phyloP scores from a whole-genome alignment of 2,888 invertebrate species.

The Resseliella maxima region DNA sequence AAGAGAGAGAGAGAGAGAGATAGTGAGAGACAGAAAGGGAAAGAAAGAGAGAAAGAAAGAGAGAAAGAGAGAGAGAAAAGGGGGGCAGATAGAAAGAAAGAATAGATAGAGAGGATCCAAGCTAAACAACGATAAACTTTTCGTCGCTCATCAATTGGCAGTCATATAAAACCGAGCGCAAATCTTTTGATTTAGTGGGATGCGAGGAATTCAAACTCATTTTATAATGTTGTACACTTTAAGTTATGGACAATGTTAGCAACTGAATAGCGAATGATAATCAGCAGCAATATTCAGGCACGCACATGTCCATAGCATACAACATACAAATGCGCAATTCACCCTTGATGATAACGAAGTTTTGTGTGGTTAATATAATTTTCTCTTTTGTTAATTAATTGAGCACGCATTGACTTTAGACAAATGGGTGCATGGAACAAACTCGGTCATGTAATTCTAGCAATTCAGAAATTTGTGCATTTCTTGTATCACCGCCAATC shows the following conservation, averaged over 20 bases:
- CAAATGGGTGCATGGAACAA: not conserved
- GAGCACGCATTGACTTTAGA: constrained; percentile 13
- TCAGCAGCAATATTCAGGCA: not conserved
- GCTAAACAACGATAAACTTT: not conserved
- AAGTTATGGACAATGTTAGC: not conserved
- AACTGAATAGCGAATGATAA: not conserved
- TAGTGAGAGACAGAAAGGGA: not conserved
- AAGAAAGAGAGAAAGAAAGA: no score
- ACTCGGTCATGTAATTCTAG: no score
- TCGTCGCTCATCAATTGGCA: not conserved
- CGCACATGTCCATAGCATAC: constrained; percentile 25
- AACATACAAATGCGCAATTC: constrained; percentile 17
- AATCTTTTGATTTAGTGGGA: not conserved
- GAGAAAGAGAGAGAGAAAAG: not conserved
- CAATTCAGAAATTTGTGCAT: no score
- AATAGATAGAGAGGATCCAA: no score
- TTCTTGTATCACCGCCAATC: no score
- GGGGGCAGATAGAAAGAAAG: not conserved
- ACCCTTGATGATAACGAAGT: constrained; percentile 43
- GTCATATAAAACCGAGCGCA: not conserved
- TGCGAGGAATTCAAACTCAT: not conserved
- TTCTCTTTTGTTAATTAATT: constrained; percentile 49
- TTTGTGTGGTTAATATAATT: constrained; percentile 33
- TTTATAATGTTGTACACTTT: not conserved
- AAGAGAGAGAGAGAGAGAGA: not conserved